Conservation (phyloP, 2,888 invertebrate genomes). For the Yponomeuta evonymella region DNA sequence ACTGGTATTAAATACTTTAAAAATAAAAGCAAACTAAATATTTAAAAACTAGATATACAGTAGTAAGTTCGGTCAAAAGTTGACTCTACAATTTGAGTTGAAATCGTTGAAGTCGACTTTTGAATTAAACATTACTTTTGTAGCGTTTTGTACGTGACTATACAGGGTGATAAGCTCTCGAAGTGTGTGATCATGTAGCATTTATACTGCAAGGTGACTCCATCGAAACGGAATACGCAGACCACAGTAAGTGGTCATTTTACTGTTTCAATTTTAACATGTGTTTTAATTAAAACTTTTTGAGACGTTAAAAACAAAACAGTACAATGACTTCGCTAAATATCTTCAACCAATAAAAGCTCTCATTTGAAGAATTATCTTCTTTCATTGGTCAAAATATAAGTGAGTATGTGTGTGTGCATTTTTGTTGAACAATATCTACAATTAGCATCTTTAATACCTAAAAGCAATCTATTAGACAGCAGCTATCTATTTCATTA, state of each 20-base stretch:
- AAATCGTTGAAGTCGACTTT: background rate
- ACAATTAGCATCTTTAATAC: background rate
- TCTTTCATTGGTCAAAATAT: background rate
- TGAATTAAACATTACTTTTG: background rate
- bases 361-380: background rate
- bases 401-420: background rate
- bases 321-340: background rate
- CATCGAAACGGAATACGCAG: background rate
- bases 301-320: background rate
- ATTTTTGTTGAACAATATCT: background rate
- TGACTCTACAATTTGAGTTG: background rate
- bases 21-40: background rate
- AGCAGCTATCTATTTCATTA: background rate
- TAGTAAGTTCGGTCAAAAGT: background rate
- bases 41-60: background rate
- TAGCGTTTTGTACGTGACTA: background rate
- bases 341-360: background rate
- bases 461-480: background rate
- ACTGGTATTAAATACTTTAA: background rate
- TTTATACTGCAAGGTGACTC: constrained; percentile 30
- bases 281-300: background rate
- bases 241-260: background rate
- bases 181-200: constrained; percentile 64
- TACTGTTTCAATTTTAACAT: constrained; percentile 9
- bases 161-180: constrained; percentile 41